Conservation (phyloP, 2,888 invertebrate species). For the Tuta absoluta region DNA sequence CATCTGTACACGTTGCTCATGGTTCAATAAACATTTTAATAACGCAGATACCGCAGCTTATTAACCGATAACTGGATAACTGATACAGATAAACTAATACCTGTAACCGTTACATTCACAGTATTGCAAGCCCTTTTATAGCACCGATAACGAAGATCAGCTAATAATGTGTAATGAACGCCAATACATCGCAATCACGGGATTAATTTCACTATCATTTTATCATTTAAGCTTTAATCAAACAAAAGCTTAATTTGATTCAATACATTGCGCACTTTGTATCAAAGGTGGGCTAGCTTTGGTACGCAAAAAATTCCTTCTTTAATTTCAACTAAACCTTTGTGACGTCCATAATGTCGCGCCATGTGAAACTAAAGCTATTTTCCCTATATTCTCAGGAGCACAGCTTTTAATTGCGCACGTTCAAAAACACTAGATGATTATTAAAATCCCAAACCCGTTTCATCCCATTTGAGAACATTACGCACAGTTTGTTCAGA, state of each 20-base stretch:
- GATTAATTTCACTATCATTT: background rate
- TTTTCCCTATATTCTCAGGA: slow-evolving; percentile 32
- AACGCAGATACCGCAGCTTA: slow-evolving; percentile 44
- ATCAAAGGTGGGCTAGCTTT: background rate
- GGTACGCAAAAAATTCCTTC: background rate
- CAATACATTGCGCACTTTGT: background rate
- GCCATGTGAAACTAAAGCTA: slow-evolving; percentile 28
- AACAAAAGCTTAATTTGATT: slow-evolving; percentile 1
- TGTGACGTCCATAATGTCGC: background rate
- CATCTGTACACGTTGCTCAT: slow-evolving; percentile 37
- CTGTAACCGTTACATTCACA: slow-evolving; percentile 32
- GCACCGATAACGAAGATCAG: slow-evolving; percentile 43
- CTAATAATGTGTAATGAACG: slow-evolving; percentile 47
- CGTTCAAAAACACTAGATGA: slow-evolving; percentile 47
- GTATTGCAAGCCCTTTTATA: slow-evolving; percentile 29
- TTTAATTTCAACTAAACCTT: background rate
- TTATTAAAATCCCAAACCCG: slow-evolving; percentile 68
- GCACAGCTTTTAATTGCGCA: slow-evolving; percentile 34
- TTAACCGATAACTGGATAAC: slow-evolving; percentile 46
- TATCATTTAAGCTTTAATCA: background rate
- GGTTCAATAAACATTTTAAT: slow-evolving; percentile 49
- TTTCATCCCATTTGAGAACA: slow-evolving; percentile 41
- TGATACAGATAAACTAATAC: slow-evolving; percentile 43
- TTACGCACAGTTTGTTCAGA: slow-evolving; percentile 41
- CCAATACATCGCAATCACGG: slow-evolving; percentile 28